Base-by-base conservation (phyloP, 2,888 invertebrate genomes). In the Mythimna lalbum region DNA sequence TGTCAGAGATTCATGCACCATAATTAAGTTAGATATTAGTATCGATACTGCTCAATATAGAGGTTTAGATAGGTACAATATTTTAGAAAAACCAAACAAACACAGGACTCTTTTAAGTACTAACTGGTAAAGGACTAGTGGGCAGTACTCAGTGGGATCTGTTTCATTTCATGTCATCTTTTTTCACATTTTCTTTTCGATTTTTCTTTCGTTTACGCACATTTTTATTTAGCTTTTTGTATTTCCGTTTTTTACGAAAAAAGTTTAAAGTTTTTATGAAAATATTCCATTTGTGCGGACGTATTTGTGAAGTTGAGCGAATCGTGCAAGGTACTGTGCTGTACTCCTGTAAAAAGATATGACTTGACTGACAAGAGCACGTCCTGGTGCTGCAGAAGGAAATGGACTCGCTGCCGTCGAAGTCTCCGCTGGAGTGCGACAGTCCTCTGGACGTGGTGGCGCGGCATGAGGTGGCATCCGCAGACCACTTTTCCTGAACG, bases 391-490 rank as follows among this genome's bases (percentile, higher is more conserved):
- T 87, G 73, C 86, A 89, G 60, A 79, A 84, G 2, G 90, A 90
- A 67, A 81, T 83, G 1, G 80, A 78, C 5, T 89, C 90, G 67
- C 84, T 86, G 39, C 72, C 83, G 49, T 90, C 90, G 68, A 69
- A 89, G 75, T 93, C 92, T 3, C 91, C 92, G 66, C 91, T 91
- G 2, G 90, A 91, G 61, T 84, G 87, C 19, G 91, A 88, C 27
- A 92, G 71, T 1, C 91, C 93, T 43, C 90, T 87, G 4, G 94
- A 94, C 12, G 94, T 94, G 9, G 94, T 90, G 0, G 94, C 90
- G 3, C 86, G 88, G 63, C 92, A 91, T 36, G 83, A 70, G 17
- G 82, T 70, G 55, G 80, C 87, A 31, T 88, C 88, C n/a, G 80
- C 76, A 10, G 88, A 88, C 86, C 88, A 89, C 63, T 88, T 84